Percentiles rank a stretch among this genome's conserved stretches.
Evolutionary conservation across 2,888 invertebrate genomes (phyloP).

Genomic region (Phortica okadai): DNA sequence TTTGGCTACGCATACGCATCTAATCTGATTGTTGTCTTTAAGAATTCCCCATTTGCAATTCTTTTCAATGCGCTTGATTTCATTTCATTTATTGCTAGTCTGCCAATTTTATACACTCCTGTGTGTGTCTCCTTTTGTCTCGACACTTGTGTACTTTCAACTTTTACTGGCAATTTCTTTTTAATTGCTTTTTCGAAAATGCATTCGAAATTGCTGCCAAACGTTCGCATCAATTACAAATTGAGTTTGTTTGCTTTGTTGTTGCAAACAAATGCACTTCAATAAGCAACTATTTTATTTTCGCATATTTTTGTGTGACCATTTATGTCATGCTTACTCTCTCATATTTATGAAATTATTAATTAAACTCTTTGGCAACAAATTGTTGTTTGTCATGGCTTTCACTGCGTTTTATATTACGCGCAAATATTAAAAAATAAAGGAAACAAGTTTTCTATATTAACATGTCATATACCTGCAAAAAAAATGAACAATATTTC

Average conservation of each 20-base stretch:
- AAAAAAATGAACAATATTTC: no score
- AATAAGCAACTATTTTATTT: neutral
- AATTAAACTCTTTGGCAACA: constrained; percentile 25
- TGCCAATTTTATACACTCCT: constrained; percentile 40
- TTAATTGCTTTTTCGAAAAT: constrained; percentile 35
- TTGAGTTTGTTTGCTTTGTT: constrained; percentile 31
- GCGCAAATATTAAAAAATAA: no score
- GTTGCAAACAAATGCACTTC: neutral
- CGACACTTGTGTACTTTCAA: constrained; percentile 19
- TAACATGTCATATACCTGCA: no score
- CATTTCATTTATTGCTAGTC: constrained; percentile 30
- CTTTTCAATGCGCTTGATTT: constrained; percentile 22
- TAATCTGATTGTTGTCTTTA: neutral
- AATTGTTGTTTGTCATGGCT: neutral
- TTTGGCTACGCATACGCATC: neutral
- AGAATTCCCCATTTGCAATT: constrained; percentile 16
- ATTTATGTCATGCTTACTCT: neutral
- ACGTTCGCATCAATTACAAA: constrained; percentile 34
- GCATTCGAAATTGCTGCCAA: constrained; percentile 29
- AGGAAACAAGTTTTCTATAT: no score
- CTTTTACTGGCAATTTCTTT: constrained; percentile 26
- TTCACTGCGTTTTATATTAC: no score
- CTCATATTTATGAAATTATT: constrained; percentile 35
- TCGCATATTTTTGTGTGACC: neutral
- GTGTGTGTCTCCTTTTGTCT: constrained; percentile 3